phyloP scores from a whole-genome alignment of 2,113 vertebrate genomes.

The Rhinoderma darwinii region DNA sequence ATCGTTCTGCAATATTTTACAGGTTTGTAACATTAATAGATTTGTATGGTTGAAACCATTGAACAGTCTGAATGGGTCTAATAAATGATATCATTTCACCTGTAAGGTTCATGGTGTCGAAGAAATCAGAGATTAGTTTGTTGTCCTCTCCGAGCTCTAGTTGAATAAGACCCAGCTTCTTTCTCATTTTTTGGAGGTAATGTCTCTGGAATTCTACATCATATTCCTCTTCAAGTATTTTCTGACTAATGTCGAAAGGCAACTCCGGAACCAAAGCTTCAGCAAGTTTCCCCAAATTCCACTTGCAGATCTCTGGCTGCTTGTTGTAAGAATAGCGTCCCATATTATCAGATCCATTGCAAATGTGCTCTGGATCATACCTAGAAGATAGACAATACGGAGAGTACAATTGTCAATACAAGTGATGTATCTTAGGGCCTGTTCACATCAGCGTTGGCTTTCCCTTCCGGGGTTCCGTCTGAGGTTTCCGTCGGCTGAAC shows the following conservation, averaged over 20 bases:
- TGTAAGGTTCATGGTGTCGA: conserved; percentile 92
- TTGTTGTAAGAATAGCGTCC: conserved; percentile 91
- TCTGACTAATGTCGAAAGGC: conserved; percentile 74
- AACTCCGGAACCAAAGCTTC: conserved; percentile 91
- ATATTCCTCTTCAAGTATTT: conserved; percentile 83
- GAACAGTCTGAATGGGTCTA: background rate
- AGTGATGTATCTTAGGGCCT: background rate
- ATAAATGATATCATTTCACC: conserved; percentile 71
- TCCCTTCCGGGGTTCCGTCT: too few relatives aligned
- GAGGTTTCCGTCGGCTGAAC: too few relatives aligned
- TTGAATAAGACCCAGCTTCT: conserved; percentile 86
- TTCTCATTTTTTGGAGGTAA: conserved; percentile 90
- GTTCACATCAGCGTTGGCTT: too few relatives aligned
- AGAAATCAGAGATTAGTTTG: conserved; percentile 80
- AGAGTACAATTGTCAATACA: background rate
- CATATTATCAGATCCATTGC: conserved; percentile 89
- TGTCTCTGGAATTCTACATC: conserved; percentile 81
- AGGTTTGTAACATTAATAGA: background rate
- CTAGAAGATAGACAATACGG: conserved; percentile 66
- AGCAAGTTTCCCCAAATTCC: conserved; percentile 91
- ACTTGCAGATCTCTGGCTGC: conserved; percentile 90
- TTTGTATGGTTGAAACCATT: background rate
- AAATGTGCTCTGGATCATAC: conserved; percentile 93
- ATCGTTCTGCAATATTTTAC: background rate
- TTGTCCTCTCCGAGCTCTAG: conserved; percentile 82